Evolutionary conservation across 35 echinoderm and acorn worm genomes (phyloP), one percentile per base, ranked within the genome.

Genomic region (Diadema setosum): DNA sequence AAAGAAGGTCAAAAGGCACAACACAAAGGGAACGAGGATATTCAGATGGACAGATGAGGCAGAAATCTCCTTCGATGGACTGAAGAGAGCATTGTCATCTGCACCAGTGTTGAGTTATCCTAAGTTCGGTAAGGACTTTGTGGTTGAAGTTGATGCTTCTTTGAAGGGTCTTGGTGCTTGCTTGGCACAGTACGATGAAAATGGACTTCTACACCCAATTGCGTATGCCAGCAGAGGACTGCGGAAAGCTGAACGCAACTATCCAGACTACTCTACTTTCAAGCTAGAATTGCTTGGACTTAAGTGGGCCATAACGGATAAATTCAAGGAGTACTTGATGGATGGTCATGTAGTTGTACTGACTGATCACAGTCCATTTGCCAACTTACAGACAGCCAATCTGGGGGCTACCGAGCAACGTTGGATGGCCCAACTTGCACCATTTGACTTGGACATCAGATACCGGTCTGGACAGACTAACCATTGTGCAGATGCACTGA

Each of bases 291-390:
- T 90, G 2, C 40, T 90, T 5, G 87, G 36, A 9, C 87, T 90
- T 9, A 90, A 90, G 41, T 90, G 87, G 87, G 87, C 87, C 35
- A 78, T 90, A 29, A 42, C 49, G 4, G 87, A 90, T 34, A 90
- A 90, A 67, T 90, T 90, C 80, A 57, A 46, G 40, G 87, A 58
- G 16, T 90, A 83, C 65, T 42, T 90, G 80, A 57, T 90, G n/a
- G 88, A 80, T 3, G 42, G 52, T 3, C 20, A 83, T 7, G 63
- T 50, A 57, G 32, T 63, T n/a, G 81, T 85, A 3, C 49, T 65
- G 11, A 91, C 89, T 24, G 89, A 91, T 32, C 84, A 91, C 82
- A 91, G 85, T 32, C 83, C 83, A 15, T 55, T 92, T 27, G 46
- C 67, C 33, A 39, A 92, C 63, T 84, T 92, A 5, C 67, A 87